These are phyloP conservation scores for Arctopsyche grandis DNA, from an alignment of 1,140 invertebrate species.

Conservation along the genomic window DNA sequence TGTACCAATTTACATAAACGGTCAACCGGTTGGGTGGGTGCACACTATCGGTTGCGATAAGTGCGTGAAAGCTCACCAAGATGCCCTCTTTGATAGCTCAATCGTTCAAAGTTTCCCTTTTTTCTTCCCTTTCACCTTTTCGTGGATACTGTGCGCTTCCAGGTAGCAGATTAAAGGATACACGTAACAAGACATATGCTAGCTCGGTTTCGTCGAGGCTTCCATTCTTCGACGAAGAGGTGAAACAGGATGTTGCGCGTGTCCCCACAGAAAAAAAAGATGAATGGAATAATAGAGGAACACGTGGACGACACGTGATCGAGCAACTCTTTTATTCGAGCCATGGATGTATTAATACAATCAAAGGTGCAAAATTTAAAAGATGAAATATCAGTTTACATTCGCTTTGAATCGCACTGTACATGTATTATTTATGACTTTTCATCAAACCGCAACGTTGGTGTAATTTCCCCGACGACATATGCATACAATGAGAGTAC, in stretches of 20 bases:
- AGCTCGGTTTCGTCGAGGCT: neutral
- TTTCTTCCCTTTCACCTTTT: neutral
- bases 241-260: constrained; percentile 33
- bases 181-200: constrained; percentile 34
- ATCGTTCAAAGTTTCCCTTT: constrained; percentile 32
- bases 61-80: constrained; percentile 15
- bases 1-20: neutral
- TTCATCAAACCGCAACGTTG: constrained; percentile 1
- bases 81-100: constrained; percentile 33
- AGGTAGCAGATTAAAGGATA: constrained; percentile 44
- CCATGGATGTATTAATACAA: neutral
- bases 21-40: constrained; percentile 6
- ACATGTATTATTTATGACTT: neutral
- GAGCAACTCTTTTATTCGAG: constrained; percentile 45
- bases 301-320: constrained; percentile 53
- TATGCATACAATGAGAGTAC: constrained; percentile 50
- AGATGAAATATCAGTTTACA: neutral
- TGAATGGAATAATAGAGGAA: constrained; percentile 49
- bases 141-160: constrained; percentile 14
- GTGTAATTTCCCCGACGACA: neutral
- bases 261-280: constrained; percentile 27
- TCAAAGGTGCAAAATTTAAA: neutral
- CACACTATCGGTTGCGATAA: constrained; percentile 23
- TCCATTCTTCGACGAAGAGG: neutral
- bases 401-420: neutral